Conservation (phyloP, 2,888 invertebrate species). For the Ennomos fuscantarius region DNA sequence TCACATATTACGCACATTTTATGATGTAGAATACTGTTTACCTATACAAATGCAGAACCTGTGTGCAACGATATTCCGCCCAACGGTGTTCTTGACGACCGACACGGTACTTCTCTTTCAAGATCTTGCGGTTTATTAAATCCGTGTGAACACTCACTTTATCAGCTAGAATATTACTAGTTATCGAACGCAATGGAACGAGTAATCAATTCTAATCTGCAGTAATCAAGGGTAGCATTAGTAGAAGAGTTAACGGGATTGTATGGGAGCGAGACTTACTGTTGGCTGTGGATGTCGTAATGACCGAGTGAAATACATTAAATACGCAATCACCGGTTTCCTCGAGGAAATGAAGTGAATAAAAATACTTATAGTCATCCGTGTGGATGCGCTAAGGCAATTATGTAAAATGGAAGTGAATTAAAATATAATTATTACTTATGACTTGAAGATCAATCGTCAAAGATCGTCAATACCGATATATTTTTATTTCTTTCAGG, state of each 20-base stretch:
- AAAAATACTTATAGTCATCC: no score
- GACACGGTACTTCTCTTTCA: slow-evolving; percentile 1
- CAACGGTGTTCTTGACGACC: slow-evolving; percentile 10
- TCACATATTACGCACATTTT: no score
- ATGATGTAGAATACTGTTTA: slow-evolving; percentile 9
- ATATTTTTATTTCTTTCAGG: no score
- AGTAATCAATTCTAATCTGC: not conserved
- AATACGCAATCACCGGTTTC: not conserved
- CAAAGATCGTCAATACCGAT: no score
- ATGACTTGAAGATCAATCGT: no score
- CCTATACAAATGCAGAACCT: slow-evolving; percentile 10
- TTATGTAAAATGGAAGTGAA: no score
- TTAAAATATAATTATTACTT: no score
- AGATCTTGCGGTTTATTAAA: slow-evolving; percentile 22
- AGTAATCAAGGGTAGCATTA: slow-evolving; percentile 1
- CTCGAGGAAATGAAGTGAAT: not conserved
- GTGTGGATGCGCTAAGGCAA: no score
- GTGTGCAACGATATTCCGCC: slow-evolving; percentile 4
- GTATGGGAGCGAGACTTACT: not conserved
- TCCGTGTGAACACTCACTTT: slow-evolving; percentile 23
- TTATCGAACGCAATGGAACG: slow-evolving; percentile 9
- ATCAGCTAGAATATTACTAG: not conserved
- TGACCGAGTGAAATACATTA: not conserved
- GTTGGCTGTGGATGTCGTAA: not conserved
- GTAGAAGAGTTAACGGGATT: slow-evolving; percentile 1